Percentiles rank a stretch among this genome's conserved stretches.
phyloP scores from a whole-genome alignment of 1,140 invertebrate genomes.

The Gryllus bimaculatus region DNA sequence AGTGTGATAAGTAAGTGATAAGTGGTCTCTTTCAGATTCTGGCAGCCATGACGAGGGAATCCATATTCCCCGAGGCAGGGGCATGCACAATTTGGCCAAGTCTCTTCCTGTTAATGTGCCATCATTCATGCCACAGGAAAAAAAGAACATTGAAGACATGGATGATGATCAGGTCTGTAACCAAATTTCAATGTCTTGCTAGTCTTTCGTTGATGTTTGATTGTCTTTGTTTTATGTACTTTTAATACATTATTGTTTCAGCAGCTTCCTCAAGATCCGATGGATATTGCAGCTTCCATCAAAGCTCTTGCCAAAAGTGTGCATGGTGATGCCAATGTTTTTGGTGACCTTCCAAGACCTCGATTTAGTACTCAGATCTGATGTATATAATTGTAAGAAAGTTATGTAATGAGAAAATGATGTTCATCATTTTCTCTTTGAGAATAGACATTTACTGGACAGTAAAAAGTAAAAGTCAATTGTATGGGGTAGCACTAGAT shows the following conservation, averaged over 20 bases:
- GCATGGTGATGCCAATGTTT: slow-evolving; percentile 65
- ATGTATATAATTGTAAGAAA: slow-evolving; percentile 20
- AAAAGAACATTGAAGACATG: slow-evolving; percentile 32
- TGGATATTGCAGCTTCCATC: slow-evolving; percentile 77
- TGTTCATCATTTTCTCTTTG: background rate
- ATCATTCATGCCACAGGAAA: slow-evolving; percentile 34
- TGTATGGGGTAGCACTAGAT: background rate
- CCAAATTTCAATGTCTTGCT: background rate
- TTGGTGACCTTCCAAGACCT: slow-evolving; percentile 71
- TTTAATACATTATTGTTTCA: slow-evolving; percentile 24
- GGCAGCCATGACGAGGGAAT: slow-evolving; percentile 38
- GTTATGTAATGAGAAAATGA: background rate
- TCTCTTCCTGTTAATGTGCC: slow-evolving; percentile 46
- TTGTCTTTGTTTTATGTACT: background rate
- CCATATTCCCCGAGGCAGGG: slow-evolving; percentile 34
- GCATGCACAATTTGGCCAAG: slow-evolving; percentile 39
- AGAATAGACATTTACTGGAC: background rate
- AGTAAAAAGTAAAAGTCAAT: background rate
- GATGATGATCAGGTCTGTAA: slow-evolving; percentile 37
- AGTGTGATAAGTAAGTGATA: too few relatives aligned
- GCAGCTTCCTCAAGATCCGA: slow-evolving; percentile 32
- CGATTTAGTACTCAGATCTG: slow-evolving; percentile 72
- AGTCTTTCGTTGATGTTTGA: background rate
- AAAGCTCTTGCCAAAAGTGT: slow-evolving; percentile 77
- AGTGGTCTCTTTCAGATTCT: slow-evolving; percentile 31